Conservation (phyloP, 2,888 invertebrate species). For the Coecobrya sp. region DNA sequence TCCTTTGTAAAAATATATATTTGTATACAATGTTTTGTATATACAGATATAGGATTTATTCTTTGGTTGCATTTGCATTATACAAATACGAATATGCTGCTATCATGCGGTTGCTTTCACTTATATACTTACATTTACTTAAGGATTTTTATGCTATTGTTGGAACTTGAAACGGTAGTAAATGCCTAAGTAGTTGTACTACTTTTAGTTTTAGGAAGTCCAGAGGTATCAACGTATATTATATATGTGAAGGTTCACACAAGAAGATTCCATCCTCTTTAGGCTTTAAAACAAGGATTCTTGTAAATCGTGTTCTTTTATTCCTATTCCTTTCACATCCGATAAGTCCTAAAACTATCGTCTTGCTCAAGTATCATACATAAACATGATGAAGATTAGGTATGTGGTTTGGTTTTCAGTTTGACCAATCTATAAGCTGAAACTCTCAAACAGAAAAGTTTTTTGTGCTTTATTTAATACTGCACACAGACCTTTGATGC, state of each 20-base stretch:
- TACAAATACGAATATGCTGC: conserved; percentile 14
- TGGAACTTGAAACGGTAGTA: neutral
- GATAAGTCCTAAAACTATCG: neutral
- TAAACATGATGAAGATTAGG: neutral
- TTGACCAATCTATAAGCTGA: neutral
- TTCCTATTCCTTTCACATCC: neutral
- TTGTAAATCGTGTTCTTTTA: neutral
- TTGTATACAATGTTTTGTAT: neutral
- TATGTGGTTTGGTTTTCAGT: neutral
- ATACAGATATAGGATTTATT: neutral
- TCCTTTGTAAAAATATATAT: neutral
- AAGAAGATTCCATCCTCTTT: no score
- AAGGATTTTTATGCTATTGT: neutral
- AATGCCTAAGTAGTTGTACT: neutral
- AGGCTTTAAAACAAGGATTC: neutral
- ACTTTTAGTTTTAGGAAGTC: neutral
- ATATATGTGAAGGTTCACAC: neutral
- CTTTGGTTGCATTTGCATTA: neutral
- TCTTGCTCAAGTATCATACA: neutral
- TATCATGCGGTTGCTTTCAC: neutral
- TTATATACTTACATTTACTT: conserved; percentile 7
- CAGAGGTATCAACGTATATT: neutral
- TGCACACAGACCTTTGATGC: neutral
- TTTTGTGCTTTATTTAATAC: neutral
- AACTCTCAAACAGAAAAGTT: neutral